phyloP scores from a whole-genome alignment of 2,113 vertebrate species.

The Solea senegalensis region DNA sequence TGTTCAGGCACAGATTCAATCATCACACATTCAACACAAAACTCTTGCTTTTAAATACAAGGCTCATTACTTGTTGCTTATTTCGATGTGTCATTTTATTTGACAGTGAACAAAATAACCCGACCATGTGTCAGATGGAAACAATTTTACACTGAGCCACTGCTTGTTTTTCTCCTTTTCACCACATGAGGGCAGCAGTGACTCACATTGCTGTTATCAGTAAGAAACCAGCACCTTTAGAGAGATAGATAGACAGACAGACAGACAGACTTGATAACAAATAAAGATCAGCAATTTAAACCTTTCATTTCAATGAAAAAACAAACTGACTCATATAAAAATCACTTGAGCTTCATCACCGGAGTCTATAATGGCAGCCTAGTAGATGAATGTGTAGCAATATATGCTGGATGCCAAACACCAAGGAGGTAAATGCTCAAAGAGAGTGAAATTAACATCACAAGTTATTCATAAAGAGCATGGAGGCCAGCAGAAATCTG shows the following conservation, averaged over 20 bases:
- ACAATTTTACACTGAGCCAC: not conserved
- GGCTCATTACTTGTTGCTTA: not conserved
- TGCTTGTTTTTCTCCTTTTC: too few species aligned
- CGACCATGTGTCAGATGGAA: slow-evolving; percentile 6
- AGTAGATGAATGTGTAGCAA: not conserved
- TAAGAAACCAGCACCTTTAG: not conserved
- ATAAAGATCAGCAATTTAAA: not conserved
- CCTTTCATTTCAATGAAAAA: not conserved
- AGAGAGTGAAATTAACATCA: slow-evolving; percentile 3
- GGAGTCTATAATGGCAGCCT: not conserved
- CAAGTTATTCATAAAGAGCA: slow-evolving; percentile 19
- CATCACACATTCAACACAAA: not conserved
- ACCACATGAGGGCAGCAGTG: slow-evolving; percentile 66
- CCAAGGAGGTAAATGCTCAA: not conserved
- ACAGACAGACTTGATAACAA: not conserved
- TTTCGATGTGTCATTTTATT: not conserved
- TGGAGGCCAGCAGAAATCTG: slow-evolving; percentile 10
- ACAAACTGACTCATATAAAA: not conserved
- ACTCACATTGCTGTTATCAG: slow-evolving; percentile 7
- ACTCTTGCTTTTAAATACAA: too few species aligned
- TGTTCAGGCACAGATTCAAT: not conserved
- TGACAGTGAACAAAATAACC: not conserved
- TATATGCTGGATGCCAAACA: slow-evolving; percentile 1
- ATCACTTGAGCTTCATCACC: not conserved
- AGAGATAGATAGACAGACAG: too few species aligned